Evolutionary conservation across 2,888 invertebrate genomes (phyloP).

Genomic region (Drosophila cyrtoloma): DNA sequence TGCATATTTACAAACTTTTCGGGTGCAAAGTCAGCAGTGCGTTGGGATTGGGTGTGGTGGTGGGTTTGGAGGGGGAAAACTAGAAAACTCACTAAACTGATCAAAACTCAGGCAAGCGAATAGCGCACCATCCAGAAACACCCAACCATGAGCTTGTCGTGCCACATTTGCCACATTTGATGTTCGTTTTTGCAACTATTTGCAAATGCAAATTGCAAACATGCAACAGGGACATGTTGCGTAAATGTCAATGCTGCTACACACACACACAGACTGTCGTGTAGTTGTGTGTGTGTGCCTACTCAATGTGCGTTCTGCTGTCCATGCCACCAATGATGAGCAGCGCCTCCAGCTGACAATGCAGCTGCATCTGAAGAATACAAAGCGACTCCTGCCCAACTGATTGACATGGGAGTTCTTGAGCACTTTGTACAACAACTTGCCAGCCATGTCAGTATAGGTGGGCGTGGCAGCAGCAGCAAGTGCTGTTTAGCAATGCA

Average conservation of each 20-base stretch:
- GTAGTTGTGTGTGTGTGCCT: slow-evolving; percentile 26
- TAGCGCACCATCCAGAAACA: slow-evolving; percentile 1
- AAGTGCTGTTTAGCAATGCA: slow-evolving; percentile 30
- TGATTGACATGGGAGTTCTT: slow-evolving; percentile 65
- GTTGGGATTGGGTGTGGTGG: background rate
- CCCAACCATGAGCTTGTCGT: slow-evolving; percentile 33
- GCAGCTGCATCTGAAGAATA: slow-evolving; percentile 34
- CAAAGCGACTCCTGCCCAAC: slow-evolving; percentile 42
- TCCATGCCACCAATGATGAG: slow-evolving; percentile 60
- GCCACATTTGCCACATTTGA: slow-evolving; percentile 74
- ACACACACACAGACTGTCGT: background rate
- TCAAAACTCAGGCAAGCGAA: slow-evolving; percentile 8
- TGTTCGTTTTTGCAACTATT: slow-evolving; percentile 81
- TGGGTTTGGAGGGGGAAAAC: slow-evolving; percentile 15
- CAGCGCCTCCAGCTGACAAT: slow-evolving; percentile 29
- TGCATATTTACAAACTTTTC: slow-evolving; percentile 78
- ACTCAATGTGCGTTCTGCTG: slow-evolving; percentile 61
- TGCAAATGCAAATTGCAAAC: slow-evolving; percentile 82
- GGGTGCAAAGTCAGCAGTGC: slow-evolving; percentile 52
- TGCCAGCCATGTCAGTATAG: slow-evolving; percentile 6
- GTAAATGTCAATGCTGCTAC: slow-evolving; percentile 76
- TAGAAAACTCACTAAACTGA: slow-evolving; percentile 41
- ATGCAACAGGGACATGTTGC: slow-evolving; percentile 82
- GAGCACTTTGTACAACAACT: slow-evolving; percentile 23
- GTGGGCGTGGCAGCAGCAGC: slow-evolving; percentile 30